Base-by-base conservation (phyloP, 2,113 vertebrate genomes). In the Calyptomena viridis region DNA sequence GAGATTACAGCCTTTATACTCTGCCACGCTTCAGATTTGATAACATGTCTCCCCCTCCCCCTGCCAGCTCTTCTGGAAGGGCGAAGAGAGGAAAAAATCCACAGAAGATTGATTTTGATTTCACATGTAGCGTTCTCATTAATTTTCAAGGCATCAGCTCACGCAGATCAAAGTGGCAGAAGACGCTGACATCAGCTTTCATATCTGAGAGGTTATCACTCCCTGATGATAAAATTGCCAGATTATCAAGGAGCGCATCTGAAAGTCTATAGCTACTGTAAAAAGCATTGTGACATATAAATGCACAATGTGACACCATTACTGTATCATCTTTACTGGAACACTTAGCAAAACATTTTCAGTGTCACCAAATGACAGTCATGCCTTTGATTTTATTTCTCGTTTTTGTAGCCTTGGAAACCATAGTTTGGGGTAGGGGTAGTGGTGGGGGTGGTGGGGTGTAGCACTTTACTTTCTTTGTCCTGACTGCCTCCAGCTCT, bases 181-280 rank as follows among this genome's bases (percentile, higher is more conserved):
- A 94, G 95, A 94, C 30, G 95, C 97, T 97, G 95, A 97, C 89
- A 97, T 97, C 93, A 97, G 95, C 96, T 93, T 96, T 96, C 94
- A 83, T 84, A 95, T 90, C 72, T 87, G 71, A 95, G 79, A 90
- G 79, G 35, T 94, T 92, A 95, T 93, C 72, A 67, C 55, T 93
- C 84, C 80, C 77, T 83, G 89, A 94, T 91, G 93, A 67, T 46
- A 94, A 96, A 97, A 97, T 64, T 89, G 85, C 84, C 7, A 1
- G 87, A 52, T 95, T 96, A 97, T 93, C 83, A 92, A 95, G 89
- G 96, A 97, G 95, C 73, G 92, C 58, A 94, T 94, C 90, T 93
- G 68, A 89, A 97, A 95, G 82, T 95, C 52, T 82, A 86, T 20
- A 90, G 84, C 76, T 84, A 79, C 80, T 96, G 94, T 96, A 88